Conservation (phyloP, 2,888 invertebrate genomes). For the Drosophila silvestris region DNA sequence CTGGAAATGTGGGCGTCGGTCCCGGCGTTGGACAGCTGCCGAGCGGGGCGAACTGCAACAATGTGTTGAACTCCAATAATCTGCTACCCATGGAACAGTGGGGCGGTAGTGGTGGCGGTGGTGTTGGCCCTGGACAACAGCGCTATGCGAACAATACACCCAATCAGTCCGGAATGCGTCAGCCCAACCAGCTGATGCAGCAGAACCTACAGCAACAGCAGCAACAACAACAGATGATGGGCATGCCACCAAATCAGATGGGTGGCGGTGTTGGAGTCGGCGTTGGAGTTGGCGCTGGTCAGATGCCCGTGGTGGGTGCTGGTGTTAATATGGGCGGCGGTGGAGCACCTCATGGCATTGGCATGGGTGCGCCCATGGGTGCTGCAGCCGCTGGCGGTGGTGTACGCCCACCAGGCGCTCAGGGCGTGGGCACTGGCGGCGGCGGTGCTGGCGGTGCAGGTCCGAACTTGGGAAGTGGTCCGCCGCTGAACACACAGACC, state of each 20-base stretch:
- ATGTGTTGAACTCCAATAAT: slow-evolving; percentile 85
- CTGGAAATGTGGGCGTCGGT: slow-evolving; percentile 65
- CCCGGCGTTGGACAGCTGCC: slow-evolving; percentile 57
- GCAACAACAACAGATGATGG: slow-evolving; percentile 84
- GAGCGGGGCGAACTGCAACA: slow-evolving; percentile 60
- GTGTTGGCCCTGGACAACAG: slow-evolving; percentile 81
- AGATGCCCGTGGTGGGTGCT: slow-evolving; percentile 67
- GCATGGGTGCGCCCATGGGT: slow-evolving; percentile 73
- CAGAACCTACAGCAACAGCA: slow-evolving; percentile 82
- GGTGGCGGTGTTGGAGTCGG: slow-evolving; percentile 50
- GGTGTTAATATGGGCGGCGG: slow-evolving; percentile 76
- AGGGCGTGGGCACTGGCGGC: slow-evolving; percentile 81
- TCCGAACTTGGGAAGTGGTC: slow-evolving; percentile 76
- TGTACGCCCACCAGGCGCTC: slow-evolving; percentile 84
- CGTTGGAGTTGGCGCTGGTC: slow-evolving; percentile 48
- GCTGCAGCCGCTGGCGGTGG: slow-evolving; percentile 63
- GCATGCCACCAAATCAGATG: slow-evolving; percentile 83
- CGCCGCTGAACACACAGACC: slow-evolving; percentile 87
- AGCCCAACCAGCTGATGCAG: slow-evolving; percentile 86
- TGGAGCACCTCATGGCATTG: slow-evolving; percentile 60
- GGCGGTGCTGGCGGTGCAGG: slow-evolving; percentile 66
- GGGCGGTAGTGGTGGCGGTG: slow-evolving; percentile 83
- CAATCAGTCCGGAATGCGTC: slow-evolving; percentile 82
- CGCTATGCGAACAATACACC: slow-evolving; percentile 68
- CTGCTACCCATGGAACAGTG: slow-evolving; percentile 87